Conservation (phyloP, 2,888 invertebrate species). For the Plagiodera versicolora region DNA sequence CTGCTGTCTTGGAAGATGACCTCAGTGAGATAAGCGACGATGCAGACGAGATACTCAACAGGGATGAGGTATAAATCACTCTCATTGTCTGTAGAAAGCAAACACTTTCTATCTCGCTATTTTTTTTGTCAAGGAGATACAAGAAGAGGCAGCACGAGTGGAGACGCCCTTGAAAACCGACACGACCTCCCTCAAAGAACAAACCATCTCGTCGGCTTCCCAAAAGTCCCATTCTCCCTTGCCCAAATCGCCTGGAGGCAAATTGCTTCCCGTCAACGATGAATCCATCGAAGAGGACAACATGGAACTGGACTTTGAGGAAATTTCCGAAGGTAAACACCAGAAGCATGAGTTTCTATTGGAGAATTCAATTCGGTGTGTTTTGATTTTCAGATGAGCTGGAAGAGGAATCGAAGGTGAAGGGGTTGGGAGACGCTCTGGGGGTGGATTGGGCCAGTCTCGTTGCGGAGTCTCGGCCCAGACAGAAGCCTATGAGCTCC, state of each 20-base stretch:
- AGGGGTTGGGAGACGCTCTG: slow-evolving; percentile 84
- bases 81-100: not conserved
- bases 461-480: slow-evolving; percentile 73
- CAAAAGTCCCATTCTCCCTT: slow-evolving; percentile 46
- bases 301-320: slow-evolving; percentile 81
- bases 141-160: too few relatives aligned
- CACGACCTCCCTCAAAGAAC: slow-evolving; percentile 44
- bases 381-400: slow-evolving; percentile 64
- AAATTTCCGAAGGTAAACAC: slow-evolving; percentile 70
- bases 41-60: slow-evolving; percentile 83
- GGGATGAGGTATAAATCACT: slow-evolving; percentile 63
- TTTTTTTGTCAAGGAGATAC: too few relatives aligned
- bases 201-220: slow-evolving; percentile 35
- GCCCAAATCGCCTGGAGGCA: slow-evolving; percentile 28
- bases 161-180: slow-evolving; percentile 30
- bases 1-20: slow-evolving; percentile 63
- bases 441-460: slow-evolving; percentile 95
- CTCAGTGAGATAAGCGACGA: slow-evolving; percentile 89
- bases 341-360: too few relatives aligned
- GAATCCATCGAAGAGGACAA: slow-evolving; percentile 71
- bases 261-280: slow-evolving; percentile 44
- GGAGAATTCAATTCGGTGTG: too few relatives aligned
- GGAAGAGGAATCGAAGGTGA: slow-evolving; percentile 76
- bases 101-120: too few relatives aligned
- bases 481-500: slow-evolving; percentile 56